Base-by-base conservation (phyloP, 2,888 invertebrate genomes). In the Dolichopus griseipennis region DNA sequence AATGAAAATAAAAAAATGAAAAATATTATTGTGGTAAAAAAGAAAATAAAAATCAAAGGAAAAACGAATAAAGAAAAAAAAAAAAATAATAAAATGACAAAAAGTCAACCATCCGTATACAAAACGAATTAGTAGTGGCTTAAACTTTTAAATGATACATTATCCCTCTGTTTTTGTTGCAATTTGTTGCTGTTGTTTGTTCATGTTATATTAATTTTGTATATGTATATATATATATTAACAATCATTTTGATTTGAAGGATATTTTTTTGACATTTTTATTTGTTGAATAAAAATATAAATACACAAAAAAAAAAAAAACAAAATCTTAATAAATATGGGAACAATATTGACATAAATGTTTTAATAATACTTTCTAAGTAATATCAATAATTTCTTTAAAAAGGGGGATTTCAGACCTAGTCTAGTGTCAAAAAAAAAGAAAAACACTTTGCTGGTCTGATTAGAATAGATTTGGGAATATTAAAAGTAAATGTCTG, bases 51-150 rank as follows among this genome's bases (percentile, higher is more conserved):
- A 4, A 27, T 27, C 27, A 27, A 27, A 27, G 5, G 27, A 27
- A 27, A 27, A 27, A 27, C 5, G 27, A 27, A 27, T 27, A 27
- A 27, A 27, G 27, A 5, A 41, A 41, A 41, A n/a, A n/a, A n/a
- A n/a, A n/a, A n/a, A n/a, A n/a, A 43, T 12, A 15, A 52, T 15
- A 52, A 52, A 52, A 52, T n/a, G 52, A 52, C 52, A n/a, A 52
- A 52, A 52, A 52, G 52, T 52, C 52, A 52, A 52, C 52, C 52
- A 52, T 52, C 52, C 52, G 52, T 52, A 52, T 52, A 52, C n/a
- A 52, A 52, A 52, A 52, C 52, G 52, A 15, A 52, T 52, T 52
- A 52, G 52, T 52, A 52, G 52, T 41, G 52, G 52, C 52, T 52
- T 52, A 27, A 27, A 27, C 27, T 27, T 52, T 37, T 52, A 52